phyloP scores from a whole-genome alignment of 2,888 invertebrate species.

The Pandemis heparana region DNA sequence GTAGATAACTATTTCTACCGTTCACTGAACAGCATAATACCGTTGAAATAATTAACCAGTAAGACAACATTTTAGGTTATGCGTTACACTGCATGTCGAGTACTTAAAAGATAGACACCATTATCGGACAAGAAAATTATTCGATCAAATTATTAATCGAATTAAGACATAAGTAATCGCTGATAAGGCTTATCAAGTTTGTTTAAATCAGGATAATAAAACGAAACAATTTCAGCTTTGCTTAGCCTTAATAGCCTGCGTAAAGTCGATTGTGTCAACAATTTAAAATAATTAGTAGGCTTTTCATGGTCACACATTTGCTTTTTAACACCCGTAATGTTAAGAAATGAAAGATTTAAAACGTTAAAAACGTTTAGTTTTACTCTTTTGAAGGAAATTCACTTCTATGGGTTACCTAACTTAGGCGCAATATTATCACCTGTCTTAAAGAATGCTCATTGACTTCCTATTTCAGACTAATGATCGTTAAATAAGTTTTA shows the following conservation, averaged over 20 bases:
- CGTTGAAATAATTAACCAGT: slow-evolving; percentile 27
- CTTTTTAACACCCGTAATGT: no score
- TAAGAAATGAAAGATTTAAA: no score
- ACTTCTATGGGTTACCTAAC: no score
- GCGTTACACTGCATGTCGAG: slow-evolving; percentile 1
- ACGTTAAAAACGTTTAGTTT: no score
- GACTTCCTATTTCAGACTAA: no score
- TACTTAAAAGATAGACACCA: not conserved
- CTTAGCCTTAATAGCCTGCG: not conserved
- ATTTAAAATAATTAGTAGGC: not conserved
- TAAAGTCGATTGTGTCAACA: not conserved
- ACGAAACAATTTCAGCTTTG: not conserved
- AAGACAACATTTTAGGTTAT: slow-evolving; percentile 23
- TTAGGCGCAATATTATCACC: no score
- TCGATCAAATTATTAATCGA: slow-evolving; percentile 16
- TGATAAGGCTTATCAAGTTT: slow-evolving; percentile 31
- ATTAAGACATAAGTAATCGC: slow-evolving; percentile 22
- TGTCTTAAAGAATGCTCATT: not conserved
- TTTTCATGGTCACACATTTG: no score
- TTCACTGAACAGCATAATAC: slow-evolving; percentile 32
- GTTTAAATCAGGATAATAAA: slow-evolving; percentile 19
- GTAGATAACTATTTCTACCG: slow-evolving; percentile 17
- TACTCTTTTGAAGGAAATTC: no score
- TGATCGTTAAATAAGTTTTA: not conserved
- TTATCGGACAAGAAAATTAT: not conserved